These are phyloP conservation scores for Zootermopsis nevadensis DNA, from an alignment of 2,888 invertebrate species.

Conservation along the genomic window DNA sequence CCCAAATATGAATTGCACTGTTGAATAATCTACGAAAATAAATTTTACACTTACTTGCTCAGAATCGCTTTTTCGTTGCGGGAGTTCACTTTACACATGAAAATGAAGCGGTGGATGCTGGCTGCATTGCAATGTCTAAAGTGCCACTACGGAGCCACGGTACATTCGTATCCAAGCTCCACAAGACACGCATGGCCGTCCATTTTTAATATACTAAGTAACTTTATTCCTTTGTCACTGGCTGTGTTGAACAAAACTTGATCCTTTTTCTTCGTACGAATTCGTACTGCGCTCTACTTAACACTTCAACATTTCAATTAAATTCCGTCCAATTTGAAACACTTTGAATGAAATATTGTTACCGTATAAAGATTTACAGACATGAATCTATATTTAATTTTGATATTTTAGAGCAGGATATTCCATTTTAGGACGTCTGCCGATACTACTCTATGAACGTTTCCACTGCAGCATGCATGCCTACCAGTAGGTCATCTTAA, in stretches of 20 bases:
- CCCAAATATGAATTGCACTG: no score
- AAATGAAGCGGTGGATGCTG: not conserved
- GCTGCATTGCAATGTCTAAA: not conserved
- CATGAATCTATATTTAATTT: no score
- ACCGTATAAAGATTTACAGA: no score
- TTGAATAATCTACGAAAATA: no score
- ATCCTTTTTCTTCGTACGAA: no score
- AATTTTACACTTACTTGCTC: not conserved
- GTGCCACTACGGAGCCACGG: not conserved
- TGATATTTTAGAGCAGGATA: not conserved
- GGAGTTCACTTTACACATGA: not conserved
- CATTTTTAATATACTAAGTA: no score
- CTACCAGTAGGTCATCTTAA: constrained; percentile 15
- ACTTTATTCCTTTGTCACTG: no score
- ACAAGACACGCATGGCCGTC: not conserved
- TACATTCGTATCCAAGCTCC: not conserved
- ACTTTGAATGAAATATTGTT: no score
- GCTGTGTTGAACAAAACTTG: no score
- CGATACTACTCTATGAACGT: not conserved
- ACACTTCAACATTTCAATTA: no score
- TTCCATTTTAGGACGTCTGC: not conserved
- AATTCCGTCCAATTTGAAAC: no score
- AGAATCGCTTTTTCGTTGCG: not conserved
- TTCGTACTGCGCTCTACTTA: no score
- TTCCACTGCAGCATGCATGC: not conserved